Base-by-base conservation (phyloP, 2,797 vertebrate genomes). In the Coregonus ussuriensis region DNA sequence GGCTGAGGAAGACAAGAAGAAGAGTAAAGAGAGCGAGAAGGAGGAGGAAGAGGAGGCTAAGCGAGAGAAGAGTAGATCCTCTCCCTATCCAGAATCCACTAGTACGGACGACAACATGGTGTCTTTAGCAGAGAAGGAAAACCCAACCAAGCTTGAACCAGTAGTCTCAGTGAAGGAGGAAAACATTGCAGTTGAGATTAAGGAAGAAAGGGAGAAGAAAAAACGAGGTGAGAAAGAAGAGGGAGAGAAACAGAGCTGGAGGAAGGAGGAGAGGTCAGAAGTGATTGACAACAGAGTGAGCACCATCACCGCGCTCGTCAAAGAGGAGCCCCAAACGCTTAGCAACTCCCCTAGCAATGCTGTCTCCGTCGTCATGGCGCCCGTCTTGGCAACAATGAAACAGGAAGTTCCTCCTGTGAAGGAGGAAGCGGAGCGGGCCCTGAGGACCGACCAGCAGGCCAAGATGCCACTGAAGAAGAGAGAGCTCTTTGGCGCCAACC, bases 381-480 rank as follows among this genome's bases (percentile, higher is more conserved):
- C 92, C 0, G 73, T 79, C 3, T 79, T 83, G 0, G 31, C 68
- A 3, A 47, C 80, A 2, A 47, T 78, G 6, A 96, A 94, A 75
- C 89, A 90, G 4, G 96, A 97, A 33, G 82, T 77, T 6, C 86
- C 92, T 68, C 91, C 91, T 41, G 88, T 91, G 18, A 95, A 92
- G 0, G 96, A 95, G 80, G 96, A 96, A 78, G 94, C 93, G 0
- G 96, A 97, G 87, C 94, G 96, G 77, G 88, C 93, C 0, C 94
- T 98, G 77, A 96, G 96, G 89, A 98, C 96, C 83, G 98, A 95
- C 91, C 97, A 99, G 81, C 98, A 99, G 90, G 98, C 98, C 14
- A 99, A 99, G 89, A 98, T 99, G 80, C 98, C 98, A 0, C 93
- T 99, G 83, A 99, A 99, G 91, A 99, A 99, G 85, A 94, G 98